phyloP scores from a whole-genome alignment of 2,797 vertebrate genomes.

The Ispidina picta region DNA sequence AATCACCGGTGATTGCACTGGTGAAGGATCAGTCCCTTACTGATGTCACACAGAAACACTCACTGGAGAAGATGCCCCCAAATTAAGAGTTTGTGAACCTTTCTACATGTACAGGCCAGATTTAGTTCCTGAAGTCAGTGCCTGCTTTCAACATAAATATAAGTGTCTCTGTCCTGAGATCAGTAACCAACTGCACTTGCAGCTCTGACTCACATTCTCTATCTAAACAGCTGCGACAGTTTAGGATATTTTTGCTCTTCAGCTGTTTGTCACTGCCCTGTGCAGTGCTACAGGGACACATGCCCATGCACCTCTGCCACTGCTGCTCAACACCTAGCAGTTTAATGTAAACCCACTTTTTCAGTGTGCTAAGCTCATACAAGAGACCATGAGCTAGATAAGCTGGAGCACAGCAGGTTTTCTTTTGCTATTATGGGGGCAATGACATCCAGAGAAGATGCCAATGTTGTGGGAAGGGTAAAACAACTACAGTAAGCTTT shows the following conservation, averaged over 20 bases:
- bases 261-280: neutral
- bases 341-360: neutral
- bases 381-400: neutral
- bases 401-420: neutral
- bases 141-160: neutral
- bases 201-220: neutral
- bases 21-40: neutral
- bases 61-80: neutral
- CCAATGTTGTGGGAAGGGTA: neutral
- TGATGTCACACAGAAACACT: neutral
- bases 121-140: neutral
- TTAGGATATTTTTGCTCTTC: neutral
- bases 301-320: neutral
- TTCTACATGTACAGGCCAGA: neutral
- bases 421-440: neutral
- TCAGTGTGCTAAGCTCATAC: neutral
- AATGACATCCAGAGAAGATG: neutral
- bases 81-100: neutral
- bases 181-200: neutral
- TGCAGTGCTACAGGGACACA: rapidly evolving
- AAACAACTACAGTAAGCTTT: neutral
- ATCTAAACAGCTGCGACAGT: neutral
- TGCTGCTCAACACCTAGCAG: neutral
- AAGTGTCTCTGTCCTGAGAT: neutral
- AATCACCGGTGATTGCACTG: rapidly evolving